A percentile compares a stretch with the other conserved stretches of the same genome.
These are phyloP conservation scores for Leucophora obtusa DNA, from an alignment of 2,888 invertebrate genomes.

Conservation along the genomic window DNA sequence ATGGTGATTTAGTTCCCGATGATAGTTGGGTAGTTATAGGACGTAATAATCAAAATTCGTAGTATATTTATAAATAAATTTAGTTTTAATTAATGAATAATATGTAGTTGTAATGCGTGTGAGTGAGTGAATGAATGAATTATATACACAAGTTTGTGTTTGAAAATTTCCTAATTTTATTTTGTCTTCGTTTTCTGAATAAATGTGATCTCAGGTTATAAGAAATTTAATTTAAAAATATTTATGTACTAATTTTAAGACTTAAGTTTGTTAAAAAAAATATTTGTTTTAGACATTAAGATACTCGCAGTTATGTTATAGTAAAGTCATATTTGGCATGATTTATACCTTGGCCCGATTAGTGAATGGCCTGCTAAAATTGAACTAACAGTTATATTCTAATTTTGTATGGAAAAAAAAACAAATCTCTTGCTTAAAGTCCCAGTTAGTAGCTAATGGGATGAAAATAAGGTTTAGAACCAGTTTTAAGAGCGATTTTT, in stretches of 20 bases:
- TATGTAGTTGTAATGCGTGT: conserved; percentile 4
- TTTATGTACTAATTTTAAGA: conserved; percentile 10
- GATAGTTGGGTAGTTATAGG: conserved; percentile 77
- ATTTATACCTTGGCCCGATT: too few species aligned
- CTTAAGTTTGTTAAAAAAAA: neutral
- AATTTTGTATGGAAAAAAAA: too few species aligned
- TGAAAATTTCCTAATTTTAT: neutral
- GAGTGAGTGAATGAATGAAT: conserved; percentile 21
- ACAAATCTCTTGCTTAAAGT: too few species aligned
- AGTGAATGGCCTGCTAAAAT: too few species aligned
- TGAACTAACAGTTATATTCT: too few species aligned
- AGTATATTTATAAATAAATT: conserved; percentile 64
- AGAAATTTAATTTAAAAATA: conserved; percentile 29
- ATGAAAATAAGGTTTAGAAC: too few species aligned
- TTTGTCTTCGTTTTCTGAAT: conserved; percentile 18
- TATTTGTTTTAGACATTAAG: too few species aligned
- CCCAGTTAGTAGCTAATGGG: too few species aligned
- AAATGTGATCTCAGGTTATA: conserved; percentile 60
- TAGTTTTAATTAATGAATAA: conserved; percentile 5
- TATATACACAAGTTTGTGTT: neutral
- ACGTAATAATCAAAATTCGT: conserved; percentile 73
- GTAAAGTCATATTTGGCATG: too few species aligned
- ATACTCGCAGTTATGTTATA: too few species aligned
- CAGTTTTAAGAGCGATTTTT: too few species aligned
- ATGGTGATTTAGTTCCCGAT: conserved; percentile 69